Conservation (phyloP, 2,888 invertebrate genomes). For the Chorisops tibialis region DNA sequence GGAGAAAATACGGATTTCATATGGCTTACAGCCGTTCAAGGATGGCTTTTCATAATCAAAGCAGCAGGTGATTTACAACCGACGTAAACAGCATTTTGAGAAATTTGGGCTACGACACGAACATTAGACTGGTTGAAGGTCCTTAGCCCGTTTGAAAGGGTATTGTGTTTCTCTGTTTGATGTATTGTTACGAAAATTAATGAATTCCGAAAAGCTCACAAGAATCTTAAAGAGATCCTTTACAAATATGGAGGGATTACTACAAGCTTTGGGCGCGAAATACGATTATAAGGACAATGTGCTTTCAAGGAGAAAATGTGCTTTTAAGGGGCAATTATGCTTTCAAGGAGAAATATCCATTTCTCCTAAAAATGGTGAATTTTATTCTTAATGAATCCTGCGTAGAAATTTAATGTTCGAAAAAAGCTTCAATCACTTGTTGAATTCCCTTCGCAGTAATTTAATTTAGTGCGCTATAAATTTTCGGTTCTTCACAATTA, state of each 20-base stretch:
- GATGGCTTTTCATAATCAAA: slow-evolving; percentile 4
- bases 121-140: too few species aligned
- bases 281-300: too few species aligned
- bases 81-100: not conserved
- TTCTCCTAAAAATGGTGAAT: too few species aligned
- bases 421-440: slow-evolving; percentile 13
- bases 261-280: too few species aligned
- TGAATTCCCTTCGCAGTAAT: slow-evolving; percentile 9
- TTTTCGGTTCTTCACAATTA: slow-evolving; percentile 7
- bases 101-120: not conserved
- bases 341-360: not conserved
- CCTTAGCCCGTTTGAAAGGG: too few species aligned
- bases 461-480: slow-evolving; percentile 3
- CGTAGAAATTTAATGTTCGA: not conserved
- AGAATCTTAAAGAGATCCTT: too few species aligned
- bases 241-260: too few species aligned
- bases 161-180: too few species aligned
- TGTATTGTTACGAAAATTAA: too few species aligned
- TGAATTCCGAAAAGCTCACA: too few species aligned
- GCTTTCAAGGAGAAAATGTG: not conserved
- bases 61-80: slow-evolving; percentile 12
- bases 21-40: not conserved
- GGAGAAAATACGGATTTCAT: slow-evolving; percentile 2
- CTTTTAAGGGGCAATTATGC: not conserved
- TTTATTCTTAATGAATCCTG: not conserved